Evolutionary conservation across 2,113 vertebrate species (phyloP), one percentile per base, ranked within the genome.

Genomic region (Alectura lathami): DNA sequence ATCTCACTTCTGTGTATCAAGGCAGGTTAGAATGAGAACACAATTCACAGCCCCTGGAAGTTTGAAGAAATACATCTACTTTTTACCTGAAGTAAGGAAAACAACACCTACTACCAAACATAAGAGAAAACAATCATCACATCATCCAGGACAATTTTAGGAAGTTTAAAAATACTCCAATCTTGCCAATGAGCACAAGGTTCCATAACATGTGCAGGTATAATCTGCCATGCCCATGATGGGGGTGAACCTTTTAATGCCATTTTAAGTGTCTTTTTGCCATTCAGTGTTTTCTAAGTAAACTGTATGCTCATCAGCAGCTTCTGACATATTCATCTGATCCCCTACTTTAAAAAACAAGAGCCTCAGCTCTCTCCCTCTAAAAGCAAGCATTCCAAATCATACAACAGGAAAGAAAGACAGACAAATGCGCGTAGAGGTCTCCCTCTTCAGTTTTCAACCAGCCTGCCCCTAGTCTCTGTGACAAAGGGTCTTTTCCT

Each of bases 161-260:
- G 13, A 17, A 63, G 3, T 16, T 86, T 38, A 82, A 21, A 42
- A 84, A 75, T 21, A 77, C 12, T 3, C 13, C 54, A 42, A 51
- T 8, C 3, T 18, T 85, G 51, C 22, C 40, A 73, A 14, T 0
- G 1, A 85, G 27, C 22, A 64, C 10, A 57, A 86, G 23, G 8
- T 87, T 72, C n/a, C 5, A 1, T 11, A 86, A 9, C 53, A 79
- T 6, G 21, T 30, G 6, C 13, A 54, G 48, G 27, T 22, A 66
- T 34, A 76, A 76, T 11, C 2, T 0, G 74, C 67, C 16, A 22
- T 29, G n/a, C 6, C n/a, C 30, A 73, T 2, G 3, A 42, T 0
- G 40, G 8, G 8, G 6, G 9, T 16, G 22, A 91, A 60, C 4
- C 36, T 53, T 26, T 74, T 27, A 48, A 70, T 2, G 2, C 6